Evolutionary conservation across 2,113 vertebrate species (phyloP), one percentile per base, ranked within the genome.

Genomic region (Morone chrysops): DNA sequence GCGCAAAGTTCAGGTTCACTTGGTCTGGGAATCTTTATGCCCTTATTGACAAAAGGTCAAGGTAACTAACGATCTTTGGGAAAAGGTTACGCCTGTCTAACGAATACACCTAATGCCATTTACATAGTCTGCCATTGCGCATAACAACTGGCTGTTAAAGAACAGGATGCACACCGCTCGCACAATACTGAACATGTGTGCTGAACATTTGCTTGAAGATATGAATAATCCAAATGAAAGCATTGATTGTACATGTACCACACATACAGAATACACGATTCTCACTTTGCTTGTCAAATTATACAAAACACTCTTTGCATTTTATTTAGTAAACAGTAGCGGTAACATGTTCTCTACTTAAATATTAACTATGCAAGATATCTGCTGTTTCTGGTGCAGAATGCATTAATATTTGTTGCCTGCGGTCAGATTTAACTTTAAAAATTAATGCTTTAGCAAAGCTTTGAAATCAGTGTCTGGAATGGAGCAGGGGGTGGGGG

Each of bases 41-140:
- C 78, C 86, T 84, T 78, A 91, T 90, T 74, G 81, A 84, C 77
- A 83, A 94, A 93, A 95, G 94, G 94, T 95, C 92, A 89, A 65
- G 76, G 88, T 88, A 87, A 78, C 71, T 75, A 89, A 92, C 78
- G 53, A 91, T 84, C 71, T 36, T 57, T 13, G 70, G 69, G 82
- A 83, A 93, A 94, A 94, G 93, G 93, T 93, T 67, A 85, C 60
- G 38, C 45, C 80, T 88, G 86, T 89, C 90, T 63, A 61, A 83
- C 53, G 22, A 83, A 86, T 68, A 73, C 81, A 70, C 63, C 81
- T 79, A 31, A 40, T 10, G 16, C 7, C 59, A 88, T 91, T 90
- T 91, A 81, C 87, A 91, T 89, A 67, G 51, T 2, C 38, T 17
- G 67, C 82, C 66, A 12, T 60, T 68, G 48, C 53, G 89, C 63